phyloP scores from a whole-genome alignment of 2,113 vertebrate species.

The Nanorana parkeri region DNA sequence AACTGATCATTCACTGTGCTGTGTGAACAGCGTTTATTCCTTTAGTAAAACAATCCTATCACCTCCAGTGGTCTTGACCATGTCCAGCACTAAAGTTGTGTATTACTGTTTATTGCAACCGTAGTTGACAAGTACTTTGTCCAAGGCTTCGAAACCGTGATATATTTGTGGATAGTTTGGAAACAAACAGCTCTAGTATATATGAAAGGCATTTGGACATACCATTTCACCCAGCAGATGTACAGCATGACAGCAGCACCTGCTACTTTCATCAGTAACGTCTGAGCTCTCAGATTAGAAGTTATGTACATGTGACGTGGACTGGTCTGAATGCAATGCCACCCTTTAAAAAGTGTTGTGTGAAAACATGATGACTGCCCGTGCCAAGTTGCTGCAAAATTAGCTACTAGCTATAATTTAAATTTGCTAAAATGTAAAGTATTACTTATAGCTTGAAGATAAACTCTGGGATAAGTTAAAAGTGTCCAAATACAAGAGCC shows the following conservation, averaged over 20 bases:
- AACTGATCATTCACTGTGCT: no score
- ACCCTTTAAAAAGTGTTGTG: conserved; percentile 1
- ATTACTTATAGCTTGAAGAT: no score
- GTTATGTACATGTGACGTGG: neutral
- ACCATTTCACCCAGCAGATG: neutral
- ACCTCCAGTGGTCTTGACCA: no score
- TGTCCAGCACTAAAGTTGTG: no score
- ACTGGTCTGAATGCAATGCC: conserved; percentile 9
- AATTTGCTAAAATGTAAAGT: neutral
- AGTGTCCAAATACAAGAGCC: no score
- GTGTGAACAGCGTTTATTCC: no score
- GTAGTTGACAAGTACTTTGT: neutral
- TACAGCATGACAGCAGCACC: conserved; percentile 8
- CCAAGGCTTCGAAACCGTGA: neutral
- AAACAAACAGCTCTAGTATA: neutral
- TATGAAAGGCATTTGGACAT: conserved; percentile 2
- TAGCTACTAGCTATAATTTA: neutral
- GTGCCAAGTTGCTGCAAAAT: neutral
- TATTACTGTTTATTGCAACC: neutral
- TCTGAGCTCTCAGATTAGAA: neutral
- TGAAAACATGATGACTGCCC: conserved; percentile 23
- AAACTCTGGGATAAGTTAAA: no score
- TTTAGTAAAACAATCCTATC: no score
- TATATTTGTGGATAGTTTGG: neutral
- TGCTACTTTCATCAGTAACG: neutral